Evolutionary conservation across 1,140 invertebrate species (phyloP), one percentile per base, ranked within the genome.

Genomic region (Chironomus tepperi): DNA sequence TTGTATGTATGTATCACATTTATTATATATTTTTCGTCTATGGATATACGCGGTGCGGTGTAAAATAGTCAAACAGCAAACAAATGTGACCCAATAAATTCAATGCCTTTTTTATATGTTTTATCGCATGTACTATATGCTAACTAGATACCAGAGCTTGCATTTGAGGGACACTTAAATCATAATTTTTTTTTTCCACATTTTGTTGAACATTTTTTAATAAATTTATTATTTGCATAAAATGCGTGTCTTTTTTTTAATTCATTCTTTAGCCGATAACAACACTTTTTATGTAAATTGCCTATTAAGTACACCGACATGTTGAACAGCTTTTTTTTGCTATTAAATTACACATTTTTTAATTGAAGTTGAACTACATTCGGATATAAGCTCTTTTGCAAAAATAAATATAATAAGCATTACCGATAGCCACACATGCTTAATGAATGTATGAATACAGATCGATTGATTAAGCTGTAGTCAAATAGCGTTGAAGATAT

Each of bases 361-460:
- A 47, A 47, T 47, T 47, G 43, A 47, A 47, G 43, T 47, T 47
- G 43, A 47, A 47, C 43, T 47, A 47, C 43, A 47, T 47, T 34
- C 24, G 24, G 24, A 34, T 34, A 34, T 34, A 34, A 34, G 24
- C 24, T 34, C 24, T 34, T 34, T 34, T 34, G 24, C 24, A 5
- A 34, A 34, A 34, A 34, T 34, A 34, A 34, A 34, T 34, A 34
- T 34, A 34, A 34, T 34, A 34, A 34, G 24, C 24, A 34, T 34
- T 34, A 34, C 1, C 24, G 24, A 34, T 2, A 34, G 24, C 24
- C 24, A 34, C 24, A 34, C 24, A 34, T 34, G 24, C 5, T 34
- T 1, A 2, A 5, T 34, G 24, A 2, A 34, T 5, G 24, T 34
- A 34, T 34, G 24, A 34, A 34, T 34, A 34, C 5, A 34, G 24